These are phyloP conservation scores for Abrostola tripartita DNA, from an alignment of 2,888 invertebrate species.

Conservation along the genomic window DNA sequence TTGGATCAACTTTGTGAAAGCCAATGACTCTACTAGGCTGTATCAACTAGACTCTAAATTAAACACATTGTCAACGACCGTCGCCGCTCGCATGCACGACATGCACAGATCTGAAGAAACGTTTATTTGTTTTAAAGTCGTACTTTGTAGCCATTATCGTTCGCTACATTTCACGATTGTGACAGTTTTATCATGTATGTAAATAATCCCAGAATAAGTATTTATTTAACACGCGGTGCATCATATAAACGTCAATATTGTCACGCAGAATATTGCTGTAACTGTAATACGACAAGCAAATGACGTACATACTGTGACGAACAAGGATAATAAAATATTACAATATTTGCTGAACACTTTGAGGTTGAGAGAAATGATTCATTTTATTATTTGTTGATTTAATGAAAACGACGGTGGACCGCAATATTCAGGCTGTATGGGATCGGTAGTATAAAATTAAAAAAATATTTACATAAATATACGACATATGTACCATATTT, in stretches of 20 bases:
- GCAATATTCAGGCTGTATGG: not conserved
- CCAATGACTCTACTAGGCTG: not conserved
- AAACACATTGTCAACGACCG: no score
- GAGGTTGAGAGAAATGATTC: constrained; percentile 7
- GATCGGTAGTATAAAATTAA: no score
- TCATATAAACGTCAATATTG: constrained; percentile 37
- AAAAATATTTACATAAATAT: no score
- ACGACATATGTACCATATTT: no score
- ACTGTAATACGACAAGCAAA: constrained; percentile 36
- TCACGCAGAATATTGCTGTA: constrained; percentile 27
- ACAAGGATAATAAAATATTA: constrained; percentile 3
- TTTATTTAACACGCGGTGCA: constrained; percentile 26
- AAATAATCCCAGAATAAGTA: constrained; percentile 33
- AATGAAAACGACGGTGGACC: not conserved
- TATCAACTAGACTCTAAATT: no score
- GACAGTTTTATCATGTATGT: constrained; percentile 1
- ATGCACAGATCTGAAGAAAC: no score
- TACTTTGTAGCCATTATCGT: no score
- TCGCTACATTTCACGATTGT: not conserved
- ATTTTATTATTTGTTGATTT: not conserved
- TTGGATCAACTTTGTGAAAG: no score
- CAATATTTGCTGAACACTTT: constrained; percentile 12
- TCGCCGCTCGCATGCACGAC: no score
- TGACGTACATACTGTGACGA: constrained; percentile 23
- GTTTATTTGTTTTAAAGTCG: no score